phyloP scores from a whole-genome alignment of 2,888 invertebrate genomes.

The Rhyacophila evoluta region DNA sequence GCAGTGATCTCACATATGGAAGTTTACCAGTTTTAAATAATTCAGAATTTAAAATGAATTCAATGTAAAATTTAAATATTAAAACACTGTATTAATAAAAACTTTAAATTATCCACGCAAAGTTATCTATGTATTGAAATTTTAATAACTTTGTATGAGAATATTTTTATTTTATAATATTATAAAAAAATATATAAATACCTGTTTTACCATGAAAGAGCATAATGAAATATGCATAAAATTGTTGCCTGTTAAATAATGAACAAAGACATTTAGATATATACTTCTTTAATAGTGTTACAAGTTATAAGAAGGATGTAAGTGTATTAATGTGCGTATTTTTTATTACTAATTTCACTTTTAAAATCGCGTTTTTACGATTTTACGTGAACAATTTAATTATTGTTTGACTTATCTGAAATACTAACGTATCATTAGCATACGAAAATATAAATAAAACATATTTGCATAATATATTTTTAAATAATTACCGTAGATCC shows the following conservation, averaged over 20 bases:
- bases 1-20: too few species aligned
- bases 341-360: not conserved
- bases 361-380: not conserved
- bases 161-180: too few species aligned
- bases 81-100: constrained; percentile 2
- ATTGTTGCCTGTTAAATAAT: too few species aligned
- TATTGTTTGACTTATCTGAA: not conserved
- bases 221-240: too few species aligned
- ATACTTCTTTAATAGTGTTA: too few species aligned
- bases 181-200: too few species aligned
- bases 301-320: not conserved
- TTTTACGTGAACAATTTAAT: not conserved
- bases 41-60: constrained; percentile 29
- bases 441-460: not conserved
- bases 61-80: constrained; percentile 27
- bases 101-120: not conserved
- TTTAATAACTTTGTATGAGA: too few species aligned
- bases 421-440: not conserved
- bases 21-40: too few species aligned
- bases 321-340: not conserved
- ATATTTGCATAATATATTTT: not conserved
- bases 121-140: too few species aligned
- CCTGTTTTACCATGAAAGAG: too few species aligned
- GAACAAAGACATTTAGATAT: too few species aligned
- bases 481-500: not conserved